Conservation (phyloP, 1,140 invertebrate species). For the Manduca sexta region DNA sequence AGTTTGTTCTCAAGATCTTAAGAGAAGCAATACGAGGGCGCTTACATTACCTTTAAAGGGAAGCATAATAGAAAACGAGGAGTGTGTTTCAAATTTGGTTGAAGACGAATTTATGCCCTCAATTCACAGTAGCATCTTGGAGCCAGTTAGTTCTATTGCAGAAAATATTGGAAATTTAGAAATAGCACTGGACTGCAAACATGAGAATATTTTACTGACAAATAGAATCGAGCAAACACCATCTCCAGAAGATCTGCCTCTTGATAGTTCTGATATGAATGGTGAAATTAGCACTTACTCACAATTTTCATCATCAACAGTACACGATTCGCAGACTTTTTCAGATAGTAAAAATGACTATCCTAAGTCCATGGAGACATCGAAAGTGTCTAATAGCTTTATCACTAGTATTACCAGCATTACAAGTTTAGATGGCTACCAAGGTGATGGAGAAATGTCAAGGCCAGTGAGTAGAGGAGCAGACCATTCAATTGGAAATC, state of each 20-base stretch:
- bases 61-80: constrained; percentile 14
- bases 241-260: constrained; percentile 85
- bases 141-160: constrained; percentile 66
- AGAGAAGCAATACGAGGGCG: constrained; percentile 13
- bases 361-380: constrained; percentile 74
- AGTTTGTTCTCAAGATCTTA: constrained; percentile 22
- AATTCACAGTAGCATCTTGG: constrained; percentile 70
- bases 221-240: constrained; percentile 81
- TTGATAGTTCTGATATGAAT: constrained; percentile 78
- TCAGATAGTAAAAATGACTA: constrained; percentile 74
- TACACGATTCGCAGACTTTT: constrained; percentile 69
- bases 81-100: constrained; percentile 38
- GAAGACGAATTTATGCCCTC: constrained; percentile 71
- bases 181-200: constrained; percentile 70
- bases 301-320: constrained; percentile 60
- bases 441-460: constrained; percentile 89
- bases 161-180: constrained; percentile 76
- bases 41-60: constrained; percentile 8
- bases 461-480: constrained; percentile 83
- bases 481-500: constrained; percentile 75
- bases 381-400: constrained; percentile 79
- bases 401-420: constrained; percentile 89
- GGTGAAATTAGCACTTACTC: constrained; percentile 70
- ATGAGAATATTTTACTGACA: constrained; percentile 51
- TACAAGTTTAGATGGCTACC: constrained; percentile 89